Evolutionary conservation across 2,888 invertebrate genomes (phyloP).

Genomic region (Teinopalpus imperialis): DNA sequence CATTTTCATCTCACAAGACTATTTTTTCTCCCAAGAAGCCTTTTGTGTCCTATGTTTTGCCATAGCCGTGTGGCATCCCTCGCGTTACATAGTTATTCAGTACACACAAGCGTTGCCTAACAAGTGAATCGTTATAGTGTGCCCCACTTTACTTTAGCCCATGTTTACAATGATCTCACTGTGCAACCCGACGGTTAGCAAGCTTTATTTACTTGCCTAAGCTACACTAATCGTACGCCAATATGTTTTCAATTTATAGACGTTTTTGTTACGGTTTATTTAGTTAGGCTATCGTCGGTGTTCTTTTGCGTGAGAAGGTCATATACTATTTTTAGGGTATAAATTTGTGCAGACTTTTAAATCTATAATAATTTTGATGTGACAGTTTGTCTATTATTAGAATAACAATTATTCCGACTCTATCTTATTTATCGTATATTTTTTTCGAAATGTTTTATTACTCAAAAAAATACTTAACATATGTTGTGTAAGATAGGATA

Average conservation of each 20-base stretch:
- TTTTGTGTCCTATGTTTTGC: constrained; percentile 1
- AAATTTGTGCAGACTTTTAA: no score
- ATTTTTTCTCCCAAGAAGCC: no score
- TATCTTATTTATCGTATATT: no score
- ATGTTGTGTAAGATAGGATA: no score
- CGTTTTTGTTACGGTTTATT: background rate
- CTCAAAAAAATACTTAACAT: no score
- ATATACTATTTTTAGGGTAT: no score
- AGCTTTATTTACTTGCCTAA: constrained; percentile 28
- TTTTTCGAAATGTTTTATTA: no score
- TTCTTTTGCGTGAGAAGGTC: background rate
- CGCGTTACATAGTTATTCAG: constrained; percentile 56
- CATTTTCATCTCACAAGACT: no score
- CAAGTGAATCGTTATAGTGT: constrained; percentile 61
- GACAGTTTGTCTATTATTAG: no score
- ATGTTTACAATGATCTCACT: constrained; percentile 45
- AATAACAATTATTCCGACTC: no score
- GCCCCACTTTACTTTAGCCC: constrained; percentile 46
- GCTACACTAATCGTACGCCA: constrained; percentile 13
- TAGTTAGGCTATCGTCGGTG: background rate
- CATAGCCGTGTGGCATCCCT: constrained; percentile 30
- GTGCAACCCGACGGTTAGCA: constrained; percentile 39
- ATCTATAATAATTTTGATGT: no score
- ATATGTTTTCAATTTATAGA: constrained; percentile 13
- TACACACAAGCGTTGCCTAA: constrained; percentile 58